Base-by-base conservation (phyloP, 2,888 invertebrate species). In the Idaea biselata region DNA sequence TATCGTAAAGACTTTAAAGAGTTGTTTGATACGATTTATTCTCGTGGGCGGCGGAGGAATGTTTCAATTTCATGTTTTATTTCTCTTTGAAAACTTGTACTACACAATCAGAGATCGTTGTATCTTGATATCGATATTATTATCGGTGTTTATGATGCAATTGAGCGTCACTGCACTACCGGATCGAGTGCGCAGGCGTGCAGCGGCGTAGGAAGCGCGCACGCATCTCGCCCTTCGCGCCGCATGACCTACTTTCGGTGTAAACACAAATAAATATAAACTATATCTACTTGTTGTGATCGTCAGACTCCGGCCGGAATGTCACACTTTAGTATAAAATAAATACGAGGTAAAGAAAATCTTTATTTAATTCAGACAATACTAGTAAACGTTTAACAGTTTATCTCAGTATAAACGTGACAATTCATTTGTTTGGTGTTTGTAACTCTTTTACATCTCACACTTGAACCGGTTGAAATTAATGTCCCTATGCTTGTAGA, bases 221-320 rank as follows among this genome's bases (percentile, higher is more conserved):
- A 80, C 80, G 84, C 84, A 83, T 82, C 82, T 77, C 83, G 85
- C 85, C 83, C 83, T 83, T 82, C 84, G 80, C 75, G 78, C 76
- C 69, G 77, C 64, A 75, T 84, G 86, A 86, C 87, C 86, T 73
- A 87, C 79, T 83, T 86, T 75, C 74, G 69, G 67, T 73, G 71
- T 73, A 68, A 65, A 75, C 73, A 76, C 72, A 79, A 76, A 80
- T 74, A 79, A 76, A 80, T 74, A 77, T 74, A 77, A 72, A 71
- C 74, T 70, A 67, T 62, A 61, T 25, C 65, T 65, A 53, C 60
- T 33, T 75, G 73, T 73, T 72, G 65, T 73, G 71, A 73, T 73
- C 69, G 68, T 73, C 63, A 58, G 44, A 67, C 67, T 65, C 60
- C 58, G 55, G 58, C 65, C 66, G 66, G 64, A 70, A 66, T 65